Evolutionary conservation across 2,113 vertebrate genomes (phyloP).

Genomic region (Solea senegalensis): DNA sequence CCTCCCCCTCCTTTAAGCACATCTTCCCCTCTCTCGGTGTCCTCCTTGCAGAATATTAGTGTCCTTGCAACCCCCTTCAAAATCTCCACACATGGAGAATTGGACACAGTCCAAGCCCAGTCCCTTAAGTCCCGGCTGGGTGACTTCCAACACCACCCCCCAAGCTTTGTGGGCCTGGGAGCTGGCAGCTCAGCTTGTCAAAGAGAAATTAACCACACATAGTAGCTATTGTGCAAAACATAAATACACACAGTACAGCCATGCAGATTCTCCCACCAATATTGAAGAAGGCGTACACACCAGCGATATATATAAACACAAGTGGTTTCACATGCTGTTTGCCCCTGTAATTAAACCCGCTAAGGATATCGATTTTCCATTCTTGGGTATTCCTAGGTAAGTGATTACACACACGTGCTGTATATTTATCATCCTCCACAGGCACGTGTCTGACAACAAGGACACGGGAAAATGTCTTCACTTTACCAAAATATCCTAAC

Average conservation of each 20-base stretch:
- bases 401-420: conserved; percentile 17
- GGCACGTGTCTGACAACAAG: not conserved
- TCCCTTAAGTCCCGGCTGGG: conserved; percentile 70
- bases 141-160: conserved; percentile 72
- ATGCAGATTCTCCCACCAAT: conserved; percentile 15
- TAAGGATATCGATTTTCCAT: conserved; percentile 55
- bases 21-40: conserved; percentile 38
- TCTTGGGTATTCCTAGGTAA: conserved; percentile 23
- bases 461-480: no score
- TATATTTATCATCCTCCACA: conserved; percentile 9
- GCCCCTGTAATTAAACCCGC: conserved; percentile 49
- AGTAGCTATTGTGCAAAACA: conserved; percentile 61
- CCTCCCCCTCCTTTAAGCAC: conserved; percentile 44
- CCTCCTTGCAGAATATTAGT: conserved; percentile 43
- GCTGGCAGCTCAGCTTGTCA: conserved; percentile 69
- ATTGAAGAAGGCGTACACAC: conserved; percentile 9
- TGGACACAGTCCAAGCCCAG: conserved; percentile 67
- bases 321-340: conserved; percentile 7
- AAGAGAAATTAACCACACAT: conserved; percentile 71
- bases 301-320: not conserved
- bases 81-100: conserved; percentile 65
- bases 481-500: no score
- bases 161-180: conserved; percentile 70
- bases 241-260: conserved; percentile 20
- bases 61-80: conserved; percentile 73